Conservation (phyloP, 2,797 vertebrate genomes). For the Mormyrops boulengeri region DNA sequence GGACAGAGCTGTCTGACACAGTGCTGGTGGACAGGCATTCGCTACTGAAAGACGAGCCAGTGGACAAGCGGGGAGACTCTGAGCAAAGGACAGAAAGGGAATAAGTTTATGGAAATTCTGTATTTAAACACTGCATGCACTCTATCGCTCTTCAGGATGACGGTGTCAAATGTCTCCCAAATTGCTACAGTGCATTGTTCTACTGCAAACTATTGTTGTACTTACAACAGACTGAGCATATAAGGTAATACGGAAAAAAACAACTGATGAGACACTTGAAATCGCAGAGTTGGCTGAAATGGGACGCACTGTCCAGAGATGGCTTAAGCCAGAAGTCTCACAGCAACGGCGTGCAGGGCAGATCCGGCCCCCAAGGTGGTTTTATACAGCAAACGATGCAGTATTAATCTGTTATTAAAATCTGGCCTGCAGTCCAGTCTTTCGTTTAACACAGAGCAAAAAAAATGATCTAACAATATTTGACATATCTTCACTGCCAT, state of each 20-base stretch:
- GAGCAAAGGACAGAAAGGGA: neutral
- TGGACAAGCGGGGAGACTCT: slow-evolving; percentile 53
- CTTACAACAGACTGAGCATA: neutral
- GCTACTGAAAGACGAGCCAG: slow-evolving; percentile 50
- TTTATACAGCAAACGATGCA: neutral
- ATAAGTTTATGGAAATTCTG: neutral
- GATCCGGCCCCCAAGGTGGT: neutral
- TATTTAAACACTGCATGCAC: neutral
- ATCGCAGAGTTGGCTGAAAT: neutral
- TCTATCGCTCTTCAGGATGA: neutral
- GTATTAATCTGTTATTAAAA: neutral
- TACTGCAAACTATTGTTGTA: neutral
- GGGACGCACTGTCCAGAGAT: neutral
- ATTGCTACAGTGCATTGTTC: neutral
- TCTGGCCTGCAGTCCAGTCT: neutral
- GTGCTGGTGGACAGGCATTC: slow-evolving; percentile 59
- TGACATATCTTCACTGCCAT: neutral
- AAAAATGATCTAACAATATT: no score
- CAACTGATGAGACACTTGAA: neutral
- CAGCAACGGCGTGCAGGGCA: neutral
- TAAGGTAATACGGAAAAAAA: neutral
- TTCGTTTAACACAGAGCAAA: neutral
- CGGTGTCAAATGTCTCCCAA: neutral
- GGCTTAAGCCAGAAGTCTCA: neutral
- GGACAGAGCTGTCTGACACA: slow-evolving; percentile 48